Conservation (phyloP, 2,888 invertebrate species). For the Electrophaes corylata region DNA sequence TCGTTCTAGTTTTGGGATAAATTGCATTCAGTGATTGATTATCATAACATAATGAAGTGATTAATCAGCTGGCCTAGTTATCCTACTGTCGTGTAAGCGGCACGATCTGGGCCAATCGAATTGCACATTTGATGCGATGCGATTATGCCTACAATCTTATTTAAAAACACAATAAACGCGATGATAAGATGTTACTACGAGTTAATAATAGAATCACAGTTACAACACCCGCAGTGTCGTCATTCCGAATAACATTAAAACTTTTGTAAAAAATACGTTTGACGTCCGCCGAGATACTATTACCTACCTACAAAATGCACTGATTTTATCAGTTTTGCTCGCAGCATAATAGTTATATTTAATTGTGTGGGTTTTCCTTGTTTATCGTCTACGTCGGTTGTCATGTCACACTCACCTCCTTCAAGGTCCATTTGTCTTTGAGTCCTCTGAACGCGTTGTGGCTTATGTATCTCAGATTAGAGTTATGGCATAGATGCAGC, state of each 20-base stretch:
- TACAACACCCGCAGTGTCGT: constrained; percentile 47
- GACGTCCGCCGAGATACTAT: constrained; percentile 31
- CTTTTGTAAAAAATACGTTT: constrained; percentile 42
- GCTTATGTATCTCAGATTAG: constrained; percentile 81
- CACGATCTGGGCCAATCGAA: constrained; percentile 67
- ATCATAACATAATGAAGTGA: constrained; percentile 65
- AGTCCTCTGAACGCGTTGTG: constrained; percentile 83
- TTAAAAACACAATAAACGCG: constrained; percentile 41
- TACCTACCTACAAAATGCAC: constrained; percentile 24
- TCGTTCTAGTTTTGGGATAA: constrained; percentile 53
- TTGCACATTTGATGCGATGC: constrained; percentile 50
- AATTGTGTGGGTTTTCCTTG: constrained; percentile 33
- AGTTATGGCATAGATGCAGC: constrained; percentile 81
- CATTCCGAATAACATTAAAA: constrained; percentile 46
- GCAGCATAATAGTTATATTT: constrained; percentile 28
- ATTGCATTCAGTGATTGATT: constrained; percentile 64
- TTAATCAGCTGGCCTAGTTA: constrained; percentile 74
- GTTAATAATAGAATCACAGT: constrained; percentile 46
- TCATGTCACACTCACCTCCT: constrained; percentile 70
- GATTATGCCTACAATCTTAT: constrained; percentile 42
- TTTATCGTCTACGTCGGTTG: constrained; percentile 16
- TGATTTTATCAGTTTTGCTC: constrained; percentile 25
- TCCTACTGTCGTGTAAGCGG: constrained; percentile 69
- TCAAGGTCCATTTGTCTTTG: constrained; percentile 78
- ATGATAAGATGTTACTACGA: constrained; percentile 42